These are phyloP conservation scores for Teleopsis dalmanni DNA, from an alignment of 1,140 invertebrate species.

Conservation along the genomic window DNA sequence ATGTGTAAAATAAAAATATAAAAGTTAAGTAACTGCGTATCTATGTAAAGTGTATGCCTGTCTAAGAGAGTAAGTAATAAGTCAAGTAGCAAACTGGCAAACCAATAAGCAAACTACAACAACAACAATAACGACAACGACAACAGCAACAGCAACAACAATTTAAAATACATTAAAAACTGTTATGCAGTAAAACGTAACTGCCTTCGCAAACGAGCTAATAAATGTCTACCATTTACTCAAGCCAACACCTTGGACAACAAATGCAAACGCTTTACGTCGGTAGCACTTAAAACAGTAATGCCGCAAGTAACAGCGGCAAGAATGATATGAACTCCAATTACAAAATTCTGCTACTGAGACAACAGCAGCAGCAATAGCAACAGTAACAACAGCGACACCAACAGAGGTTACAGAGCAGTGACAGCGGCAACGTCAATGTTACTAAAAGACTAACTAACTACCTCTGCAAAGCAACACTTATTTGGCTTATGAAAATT, in stretches of 20 bases:
- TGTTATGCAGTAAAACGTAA: slow-evolving; percentile 1
- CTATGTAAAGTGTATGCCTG: too few relatives aligned
- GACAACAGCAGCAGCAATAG: background rate
- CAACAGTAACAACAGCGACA: background rate
- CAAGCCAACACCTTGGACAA: slow-evolving; percentile 5
- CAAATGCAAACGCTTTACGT: too few relatives aligned
- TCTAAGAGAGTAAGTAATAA: too few relatives aligned
- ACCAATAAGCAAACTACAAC: slow-evolving; percentile 1
- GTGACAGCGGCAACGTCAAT: background rate
- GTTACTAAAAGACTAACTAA: background rate
- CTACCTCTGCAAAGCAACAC: background rate
- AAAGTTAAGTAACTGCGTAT: too few relatives aligned
- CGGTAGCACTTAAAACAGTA: too few relatives aligned
- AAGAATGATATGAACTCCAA: too few relatives aligned
- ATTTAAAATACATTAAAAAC: background rate
- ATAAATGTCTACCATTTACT: slow-evolving; percentile 11
- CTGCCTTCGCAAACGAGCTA: slow-evolving; percentile 8
- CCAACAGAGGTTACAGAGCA: background rate
- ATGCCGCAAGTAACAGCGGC: too few relatives aligned
- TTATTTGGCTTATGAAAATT: slow-evolving; percentile 6
- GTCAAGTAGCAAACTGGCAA: background rate
- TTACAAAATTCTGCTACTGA: too few relatives aligned
- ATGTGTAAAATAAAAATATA: too few relatives aligned
- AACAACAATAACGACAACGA: background rate
- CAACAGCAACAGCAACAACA: background rate